These are phyloP conservation scores for Xenus cinereus DNA, from an alignment of 2,113 vertebrate genomes.

Conservation along the genomic window DNA sequence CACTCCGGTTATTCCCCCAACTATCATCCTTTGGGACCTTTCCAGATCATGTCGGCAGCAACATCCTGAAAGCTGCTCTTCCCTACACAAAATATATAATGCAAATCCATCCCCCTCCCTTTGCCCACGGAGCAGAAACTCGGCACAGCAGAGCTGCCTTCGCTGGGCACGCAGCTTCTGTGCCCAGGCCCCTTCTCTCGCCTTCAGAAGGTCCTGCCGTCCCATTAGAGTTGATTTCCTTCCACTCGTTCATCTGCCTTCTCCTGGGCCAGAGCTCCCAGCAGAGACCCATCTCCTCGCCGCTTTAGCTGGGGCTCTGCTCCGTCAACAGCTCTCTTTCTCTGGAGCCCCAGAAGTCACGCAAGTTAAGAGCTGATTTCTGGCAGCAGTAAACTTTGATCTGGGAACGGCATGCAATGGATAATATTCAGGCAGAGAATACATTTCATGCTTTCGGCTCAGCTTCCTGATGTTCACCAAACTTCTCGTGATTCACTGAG, in stretches of 20 bases:
- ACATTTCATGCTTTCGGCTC: background rate
- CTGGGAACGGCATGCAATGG: background rate
- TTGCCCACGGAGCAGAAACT: background rate
- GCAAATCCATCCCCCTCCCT: background rate
- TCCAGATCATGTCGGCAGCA: background rate
- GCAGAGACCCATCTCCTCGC: background rate
- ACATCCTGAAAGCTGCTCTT: background rate
- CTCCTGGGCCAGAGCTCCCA: background rate
- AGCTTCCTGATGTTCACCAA: background rate
- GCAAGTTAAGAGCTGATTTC: background rate
- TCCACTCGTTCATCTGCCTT: background rate
- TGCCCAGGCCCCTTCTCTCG: background rate
- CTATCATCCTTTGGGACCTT: background rate
- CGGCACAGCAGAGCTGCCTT: background rate
- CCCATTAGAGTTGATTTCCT: background rate
- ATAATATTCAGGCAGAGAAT: too few relatives aligned
- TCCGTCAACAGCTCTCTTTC: background rate
- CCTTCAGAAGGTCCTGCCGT: background rate
- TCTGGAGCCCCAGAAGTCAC: background rate
- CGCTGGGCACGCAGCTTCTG: accelerated
- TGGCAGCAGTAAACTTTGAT: slow-evolving; percentile 26
- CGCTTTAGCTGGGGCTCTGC: background rate
- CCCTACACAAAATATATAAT: accelerated
- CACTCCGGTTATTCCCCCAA: accelerated
- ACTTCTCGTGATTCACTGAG: background rate